Evolutionary conservation across 2,113 vertebrate genomes (phyloP).

Genomic region (Baryphthengus martii): DNA sequence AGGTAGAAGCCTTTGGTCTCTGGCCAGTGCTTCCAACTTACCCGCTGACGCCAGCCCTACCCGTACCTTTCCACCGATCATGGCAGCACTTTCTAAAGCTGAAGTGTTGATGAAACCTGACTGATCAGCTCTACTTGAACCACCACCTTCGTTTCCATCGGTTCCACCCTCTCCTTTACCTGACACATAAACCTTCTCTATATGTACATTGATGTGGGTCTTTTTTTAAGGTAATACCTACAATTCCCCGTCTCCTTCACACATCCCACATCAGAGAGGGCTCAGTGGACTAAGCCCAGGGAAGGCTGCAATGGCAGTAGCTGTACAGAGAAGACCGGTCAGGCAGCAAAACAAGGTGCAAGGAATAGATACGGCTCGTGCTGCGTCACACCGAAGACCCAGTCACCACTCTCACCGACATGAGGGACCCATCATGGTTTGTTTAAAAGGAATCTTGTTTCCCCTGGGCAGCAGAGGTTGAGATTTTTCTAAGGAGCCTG

Average conservation of each 20-base stretch:
- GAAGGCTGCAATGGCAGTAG: not conserved
- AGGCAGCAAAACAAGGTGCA: not conserved
- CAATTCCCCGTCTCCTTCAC: not conserved
- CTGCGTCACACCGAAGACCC: not conserved
- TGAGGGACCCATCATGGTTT: not conserved
- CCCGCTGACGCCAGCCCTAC: fast-evolving
- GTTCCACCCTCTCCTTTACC: not conserved
- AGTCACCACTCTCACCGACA: fast-evolving
- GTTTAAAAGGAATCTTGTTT: not conserved
- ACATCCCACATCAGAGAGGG: not conserved
- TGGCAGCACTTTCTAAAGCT: not conserved
- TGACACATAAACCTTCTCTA: not conserved
- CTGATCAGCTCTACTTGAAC: not conserved
- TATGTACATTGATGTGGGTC: not conserved
- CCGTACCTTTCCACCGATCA: not conserved
- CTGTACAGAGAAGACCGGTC: not conserved
- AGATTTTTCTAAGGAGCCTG: not conserved
- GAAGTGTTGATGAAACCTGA: not conserved
- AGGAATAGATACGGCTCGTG: not conserved
- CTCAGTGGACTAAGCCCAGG: not conserved
- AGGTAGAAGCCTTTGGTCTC: not conserved
- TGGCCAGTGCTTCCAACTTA: not conserved
- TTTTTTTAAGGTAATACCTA: not conserved
- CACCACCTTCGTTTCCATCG: not conserved
- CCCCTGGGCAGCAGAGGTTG: not conserved